phyloP scores from a whole-genome alignment of 2,797 vertebrate genomes.

The Acropternis orthonyx region DNA sequence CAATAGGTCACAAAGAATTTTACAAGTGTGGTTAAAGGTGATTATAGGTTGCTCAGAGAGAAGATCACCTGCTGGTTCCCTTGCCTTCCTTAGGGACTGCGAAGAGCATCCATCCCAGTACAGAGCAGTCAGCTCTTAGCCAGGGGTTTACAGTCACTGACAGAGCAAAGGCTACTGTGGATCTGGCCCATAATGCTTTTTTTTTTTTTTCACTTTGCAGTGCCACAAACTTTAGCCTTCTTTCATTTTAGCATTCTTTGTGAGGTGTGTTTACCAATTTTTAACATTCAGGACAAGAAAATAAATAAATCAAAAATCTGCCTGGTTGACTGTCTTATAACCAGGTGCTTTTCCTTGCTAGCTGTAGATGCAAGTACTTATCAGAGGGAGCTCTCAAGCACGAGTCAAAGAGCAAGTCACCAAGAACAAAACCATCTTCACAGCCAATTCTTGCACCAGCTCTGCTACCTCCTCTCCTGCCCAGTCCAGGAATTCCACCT shows the following conservation, averaged over 20 bases:
- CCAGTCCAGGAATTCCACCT: background rate
- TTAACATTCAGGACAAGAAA: background rate
- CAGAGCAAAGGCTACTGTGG: background rate
- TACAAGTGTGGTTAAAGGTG: background rate
- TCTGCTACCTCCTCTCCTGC: background rate
- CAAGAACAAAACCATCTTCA: background rate
- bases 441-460: background rate
- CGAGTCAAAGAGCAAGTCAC: background rate
- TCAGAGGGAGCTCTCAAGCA: background rate
- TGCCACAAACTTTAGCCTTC: background rate
- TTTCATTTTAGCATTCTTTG: background rate
- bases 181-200: background rate
- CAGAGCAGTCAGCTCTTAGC: background rate
- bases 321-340: fast-evolving
- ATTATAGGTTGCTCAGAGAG: background rate
- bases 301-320: background rate
- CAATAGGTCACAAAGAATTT: background rate
- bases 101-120: background rate
- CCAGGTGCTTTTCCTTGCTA: background rate
- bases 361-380: background rate
- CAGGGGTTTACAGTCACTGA: background rate
- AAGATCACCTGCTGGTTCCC: background rate
- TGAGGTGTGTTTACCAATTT: background rate
- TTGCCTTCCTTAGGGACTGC: background rate
- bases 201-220: background rate